Base-by-base conservation (phyloP, 1,140 invertebrate species). In the Oryzaephilus surinamensis region DNA sequence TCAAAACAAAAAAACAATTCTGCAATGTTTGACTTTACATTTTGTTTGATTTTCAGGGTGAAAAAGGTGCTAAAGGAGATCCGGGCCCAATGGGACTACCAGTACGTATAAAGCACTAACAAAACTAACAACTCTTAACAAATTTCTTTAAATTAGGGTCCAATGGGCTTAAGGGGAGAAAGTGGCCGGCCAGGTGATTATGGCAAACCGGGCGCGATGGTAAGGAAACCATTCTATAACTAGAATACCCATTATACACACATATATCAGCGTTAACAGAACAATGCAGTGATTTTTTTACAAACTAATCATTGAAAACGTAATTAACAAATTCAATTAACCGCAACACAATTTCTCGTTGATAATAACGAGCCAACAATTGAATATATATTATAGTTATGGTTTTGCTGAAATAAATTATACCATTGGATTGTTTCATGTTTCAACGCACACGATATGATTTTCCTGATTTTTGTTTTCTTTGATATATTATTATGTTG, bases 11-110 rank as follows among this genome's bases (percentile, higher is more conserved):
- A 10, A n/a, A 19, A 34, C 10, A n/a, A 16, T 20, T 20, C 13
- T 7, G 8, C 15, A 19, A 20, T 10, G 11, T 31, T 11, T 32
- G 2, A n/a, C 11, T 24, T 10, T 24, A 6, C 23, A 6, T 11
- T 24, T n/a, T 33, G 35, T 17, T 34, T 45, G 33, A 50, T 37
- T 72, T 74, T 26, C 61, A 95, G 89, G 91, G 91, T 48, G 81
- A 86, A 48, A 87, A 88, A 66, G 91, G 90, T 34, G 71, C 75
- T 31, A 90, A 85, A 66, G 91, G 91, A 35, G 86, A 92, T 66
- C 78, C 83, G 32, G 91, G 91, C 52, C 88, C 89, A 32, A 94
- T 95, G 86, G 91, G 91, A 61, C 70, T 95, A 59, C 91, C 91
- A 52, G 91, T 93, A 79, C 79, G 83, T 84, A n/a, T n/a, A n/a